These are phyloP conservation scores for Phoenicopterus ruber DNA, from an alignment of 2,113 vertebrate species.

Conservation along the genomic window DNA sequence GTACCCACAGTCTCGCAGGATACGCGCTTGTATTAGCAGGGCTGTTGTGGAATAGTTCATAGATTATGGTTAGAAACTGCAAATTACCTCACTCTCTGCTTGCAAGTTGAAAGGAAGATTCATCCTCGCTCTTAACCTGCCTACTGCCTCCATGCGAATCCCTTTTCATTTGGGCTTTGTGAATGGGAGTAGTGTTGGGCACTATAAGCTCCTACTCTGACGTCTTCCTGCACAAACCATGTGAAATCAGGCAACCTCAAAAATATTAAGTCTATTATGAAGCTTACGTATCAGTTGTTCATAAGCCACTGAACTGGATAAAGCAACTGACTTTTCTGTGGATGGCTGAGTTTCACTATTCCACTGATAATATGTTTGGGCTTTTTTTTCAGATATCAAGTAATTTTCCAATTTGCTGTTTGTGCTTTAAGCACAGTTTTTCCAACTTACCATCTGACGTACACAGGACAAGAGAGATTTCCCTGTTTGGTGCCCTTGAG, in stretches of 20 bases:
- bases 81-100: background rate
- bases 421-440: background rate
- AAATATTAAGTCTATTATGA: slow-evolving; percentile 28
- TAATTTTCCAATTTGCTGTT: background rate
- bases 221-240: background rate
- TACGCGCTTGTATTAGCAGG: background rate
- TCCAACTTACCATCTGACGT: background rate
- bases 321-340: background rate
- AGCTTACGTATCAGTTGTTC: background rate
- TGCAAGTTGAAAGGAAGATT: background rate
- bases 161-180: background rate
- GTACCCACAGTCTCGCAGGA: background rate
- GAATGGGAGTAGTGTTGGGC: background rate
- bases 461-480: background rate
- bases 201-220: background rate
- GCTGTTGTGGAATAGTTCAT: background rate
- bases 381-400: background rate
- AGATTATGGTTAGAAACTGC: background rate
- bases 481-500: background rate
- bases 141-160: background rate
- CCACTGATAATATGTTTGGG: background rate
- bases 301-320: slow-evolving; percentile 22
- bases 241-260: background rate
- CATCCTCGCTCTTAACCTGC: background rate
- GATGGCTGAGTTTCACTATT: background rate